Base-by-base conservation (phyloP, 2,113 vertebrate species). In the Psilopogon haemacephalus region DNA sequence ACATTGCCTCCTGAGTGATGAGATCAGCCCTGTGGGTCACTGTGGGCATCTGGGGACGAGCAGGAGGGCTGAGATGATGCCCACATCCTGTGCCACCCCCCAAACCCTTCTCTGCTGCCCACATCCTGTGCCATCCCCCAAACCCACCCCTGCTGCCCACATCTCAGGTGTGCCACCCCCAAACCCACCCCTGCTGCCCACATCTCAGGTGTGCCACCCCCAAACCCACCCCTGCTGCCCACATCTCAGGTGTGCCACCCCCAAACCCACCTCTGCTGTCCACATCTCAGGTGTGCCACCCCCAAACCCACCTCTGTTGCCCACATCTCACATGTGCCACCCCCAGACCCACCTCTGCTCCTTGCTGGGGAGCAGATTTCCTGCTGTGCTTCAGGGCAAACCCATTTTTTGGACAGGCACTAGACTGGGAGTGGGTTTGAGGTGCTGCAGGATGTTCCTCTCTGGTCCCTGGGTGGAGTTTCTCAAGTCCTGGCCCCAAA, bases 1-100 rank as follows among this genome's bases (percentile, higher is more conserved):
- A 0, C 16, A 20, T 24, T 2, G 5, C 7, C 20, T 48, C 12
- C 17, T 0, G 2, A n/a, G 15, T 76, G 84, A 8, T 62, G 1
- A 20, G 70, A 46, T 86, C 15, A 3, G 26, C 20, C 50, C 46
- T 26, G 6, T 54, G 44, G 67, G 28, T 79, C 35, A 4, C 38
- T 30, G 42, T 59, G 46, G 68, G 40, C 37, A 44, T 91, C 74
- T 0, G 1, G 32, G 73, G n/a, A 74, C 7, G 16, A n/a, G 46
- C 24, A 24, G 2, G 4, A 50, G 26, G 56, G 7, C 37, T 60
- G 40, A 73, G 68, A 42, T 15, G 8, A 8, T 48, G 8, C 14
- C 86, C 35, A 1, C 68, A 44, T 86, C 80, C 42, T 44, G 42
- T 44, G 42, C 68, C 42, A 4, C n/a, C 14, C 46, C 35, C 5